Evolutionary conservation across 2,113 vertebrate genomes (phyloP).

Genomic region (Stegastes partitus): DNA sequence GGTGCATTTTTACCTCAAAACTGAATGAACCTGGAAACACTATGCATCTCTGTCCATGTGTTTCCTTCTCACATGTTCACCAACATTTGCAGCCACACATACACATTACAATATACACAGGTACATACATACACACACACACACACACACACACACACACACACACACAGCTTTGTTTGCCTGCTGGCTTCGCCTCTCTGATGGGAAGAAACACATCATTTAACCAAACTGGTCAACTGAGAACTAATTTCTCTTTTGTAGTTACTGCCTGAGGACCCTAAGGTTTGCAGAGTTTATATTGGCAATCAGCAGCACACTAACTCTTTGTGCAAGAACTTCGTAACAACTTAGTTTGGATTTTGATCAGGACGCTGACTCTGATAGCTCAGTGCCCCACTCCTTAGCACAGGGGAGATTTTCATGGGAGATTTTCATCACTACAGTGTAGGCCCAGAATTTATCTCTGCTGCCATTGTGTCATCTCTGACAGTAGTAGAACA

Average conservation of each 20-base stretch:
- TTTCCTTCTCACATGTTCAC: slow-evolving; percentile 23
- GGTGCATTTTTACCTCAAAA: slow-evolving; percentile 44
- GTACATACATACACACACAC: slow-evolving; percentile 21
- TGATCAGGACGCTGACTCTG: slow-evolving; percentile 64
- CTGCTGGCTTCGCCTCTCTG: slow-evolving; percentile 72
- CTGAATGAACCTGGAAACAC: slow-evolving; percentile 14
- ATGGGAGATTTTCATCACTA: slow-evolving; percentile 19
- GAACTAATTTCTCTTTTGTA: slow-evolving; percentile 84
- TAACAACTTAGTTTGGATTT: slow-evolving; percentile 75
- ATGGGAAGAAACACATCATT: slow-evolving; percentile 84
- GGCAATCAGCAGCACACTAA: slow-evolving; percentile 74
- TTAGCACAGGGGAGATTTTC: slow-evolving; percentile 32
- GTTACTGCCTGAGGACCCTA: slow-evolving; percentile 78
- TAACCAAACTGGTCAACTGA: slow-evolving; percentile 84
- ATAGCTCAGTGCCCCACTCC: slow-evolving; percentile 35
- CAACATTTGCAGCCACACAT: not conserved
- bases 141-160: slow-evolving; percentile 25
- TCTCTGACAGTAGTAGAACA: slow-evolving; percentile 4
- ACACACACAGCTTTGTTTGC: slow-evolving; percentile 57
- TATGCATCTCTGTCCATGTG: slow-evolving; percentile 21
- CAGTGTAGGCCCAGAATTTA: slow-evolving; percentile 4
- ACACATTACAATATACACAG: slow-evolving; percentile 25
- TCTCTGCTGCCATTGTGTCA: not conserved
- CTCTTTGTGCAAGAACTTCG: slow-evolving; percentile 75
- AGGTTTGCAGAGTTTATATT: slow-evolving; percentile 78